Evolutionary conservation across 64 coral and sea anemone genomes (phyloP).

Genomic region (Actinia equina): DNA sequence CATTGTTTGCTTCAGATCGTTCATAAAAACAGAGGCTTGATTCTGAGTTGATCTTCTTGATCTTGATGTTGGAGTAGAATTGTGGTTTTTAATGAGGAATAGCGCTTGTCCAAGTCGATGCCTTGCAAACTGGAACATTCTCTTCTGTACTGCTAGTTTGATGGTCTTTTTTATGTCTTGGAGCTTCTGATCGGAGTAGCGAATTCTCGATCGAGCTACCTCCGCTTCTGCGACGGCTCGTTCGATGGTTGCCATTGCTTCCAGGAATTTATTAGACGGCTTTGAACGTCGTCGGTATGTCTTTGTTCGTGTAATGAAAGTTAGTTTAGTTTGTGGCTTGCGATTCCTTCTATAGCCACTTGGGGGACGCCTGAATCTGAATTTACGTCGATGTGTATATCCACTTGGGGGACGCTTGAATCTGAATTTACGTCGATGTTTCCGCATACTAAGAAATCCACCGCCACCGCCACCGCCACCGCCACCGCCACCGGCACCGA

Average conservation of each 20-base stretch:
- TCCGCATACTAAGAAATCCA: too few relatives aligned
- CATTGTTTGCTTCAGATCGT: not conserved
- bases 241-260: conserved; percentile 58
- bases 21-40: conserved; percentile 10
- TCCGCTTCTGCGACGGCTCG: conserved; percentile 52
- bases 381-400: too few relatives aligned
- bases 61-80: not conserved
- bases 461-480: too few relatives aligned
- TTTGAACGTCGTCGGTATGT: conserved; percentile 41
- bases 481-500: too few relatives aligned
- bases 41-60: conserved; percentile 9
- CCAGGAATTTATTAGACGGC: conserved; percentile 65
- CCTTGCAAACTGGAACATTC: conserved; percentile 3
- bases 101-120: conserved; percentile 13
- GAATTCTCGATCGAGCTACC: not conserved
- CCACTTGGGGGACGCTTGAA: too few relatives aligned
- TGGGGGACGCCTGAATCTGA: not conserved
- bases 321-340: not conserved
- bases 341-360: not conserved
- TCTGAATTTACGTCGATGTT: too few relatives aligned
- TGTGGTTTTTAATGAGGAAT: not conserved
- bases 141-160: conserved; percentile 20
- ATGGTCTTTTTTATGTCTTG: not conserved
- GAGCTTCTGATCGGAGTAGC: not conserved
- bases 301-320: conserved; percentile 13